Evolutionary conservation across 2,113 vertebrate genomes (phyloP), one percentile per base, ranked within the genome.

Genomic region (Pandion haliaetus): DNA sequence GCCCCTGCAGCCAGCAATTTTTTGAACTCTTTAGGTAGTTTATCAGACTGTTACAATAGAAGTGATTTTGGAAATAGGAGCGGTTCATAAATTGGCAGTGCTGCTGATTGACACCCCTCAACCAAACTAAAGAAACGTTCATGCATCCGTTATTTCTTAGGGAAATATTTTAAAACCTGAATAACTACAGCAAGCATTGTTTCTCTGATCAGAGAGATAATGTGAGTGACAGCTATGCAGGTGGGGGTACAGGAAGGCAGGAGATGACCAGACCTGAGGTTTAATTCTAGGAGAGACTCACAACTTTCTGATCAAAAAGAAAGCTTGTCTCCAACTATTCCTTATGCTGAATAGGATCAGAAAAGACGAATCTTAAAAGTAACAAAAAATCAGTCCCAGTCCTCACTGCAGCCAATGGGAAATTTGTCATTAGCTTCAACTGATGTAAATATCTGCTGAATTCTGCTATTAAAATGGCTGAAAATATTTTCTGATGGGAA

Each of bases 1-100:
- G 94, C 87, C 45, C 15, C 86, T 71, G 81, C 65, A 95, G 93
- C 80, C 82, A 90, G 82, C 77, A 83, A 97, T 95, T 94, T 95
- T 96, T 95, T 95, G 59, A 97, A 88, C 88, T 94, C 94, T 87
- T 91, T 94, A 83, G 84, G 91, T 77, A 93, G 96, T 97, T 89
- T 97, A 80, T 97, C 97, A 97, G 82, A 40, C 49, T 81, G 38
- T 72, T 96, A 98, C 98, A 98, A 98, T 94, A 78, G 93, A 95
- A 88, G 88, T 94, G 90, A 98, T 98, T 97, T 96, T 70, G 96
- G 81, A 96, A 98, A 97, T 71, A 95, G 83, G 61, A 97, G 76
- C 67, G 67, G 84, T 94, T 81, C 87, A 90, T 97, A 95, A 95
- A 90, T 78, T 86, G 50, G 88, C 90, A 95, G 26, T 63, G 94